Base-by-base conservation (phyloP, 2,113 vertebrate species). In the Cheilinus undulatus region DNA sequence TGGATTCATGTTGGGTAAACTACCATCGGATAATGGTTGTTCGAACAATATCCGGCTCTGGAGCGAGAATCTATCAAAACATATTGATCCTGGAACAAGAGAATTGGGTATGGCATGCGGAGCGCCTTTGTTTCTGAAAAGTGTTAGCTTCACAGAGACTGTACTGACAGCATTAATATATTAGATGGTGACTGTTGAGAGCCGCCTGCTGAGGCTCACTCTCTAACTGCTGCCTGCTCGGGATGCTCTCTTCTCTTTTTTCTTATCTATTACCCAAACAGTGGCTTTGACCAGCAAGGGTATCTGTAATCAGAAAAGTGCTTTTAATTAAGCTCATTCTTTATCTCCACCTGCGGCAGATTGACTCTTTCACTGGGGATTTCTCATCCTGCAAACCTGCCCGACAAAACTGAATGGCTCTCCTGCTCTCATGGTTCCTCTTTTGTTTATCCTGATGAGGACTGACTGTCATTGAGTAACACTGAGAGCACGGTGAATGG, bases 61-160 rank as follows among this genome's bases (percentile, higher is more conserved):
- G 86, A 89, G 86, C 83, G 86, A 90, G 91, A 92, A 94, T 94
- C 92, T 93, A 93, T 94, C 93, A 93, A 92, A 93, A 93, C 91
- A 93, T 93, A 94, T 94, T 93, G 92, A 94, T 94, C 92, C 87
- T 83, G 78, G 85, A 92, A 92, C 91, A 91, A 76, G 90, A 90
- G 93, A 92, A 93, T 94, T 92, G 93, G 91, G 82, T 88, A 88
- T 87, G 92, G 88, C 87, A 84, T 87, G 86, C 73, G 77, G 88
- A 86, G 89, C 88, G 90, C 91, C 89, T 92, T 89, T 89, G 90
- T 93, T 92, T 91, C 90, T 91, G 90, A 91, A 91, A 93, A 92
- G 89, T 89, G 91, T 93, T 92, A 82, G 91, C 91, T 92, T 91
- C 87, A 90, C 85, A 86, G 82, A 85, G 86, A 88, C 91, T 86